Base-by-base conservation (phyloP, 2,888 invertebrate species). In the Desoria tigrina region DNA sequence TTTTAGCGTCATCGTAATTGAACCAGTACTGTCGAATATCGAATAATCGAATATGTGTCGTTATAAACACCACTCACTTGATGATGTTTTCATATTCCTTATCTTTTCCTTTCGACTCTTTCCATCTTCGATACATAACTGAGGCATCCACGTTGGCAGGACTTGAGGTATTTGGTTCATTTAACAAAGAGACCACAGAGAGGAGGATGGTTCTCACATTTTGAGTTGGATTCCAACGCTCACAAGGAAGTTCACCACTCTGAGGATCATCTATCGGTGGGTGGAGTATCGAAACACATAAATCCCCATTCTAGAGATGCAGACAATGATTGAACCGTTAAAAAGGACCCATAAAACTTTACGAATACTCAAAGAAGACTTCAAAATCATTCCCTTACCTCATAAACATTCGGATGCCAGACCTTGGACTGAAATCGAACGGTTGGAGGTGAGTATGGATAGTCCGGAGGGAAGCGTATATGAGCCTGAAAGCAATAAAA, bases 341-440 rank as follows among this genome's bases (percentile, higher is more conserved):
- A 54, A 26, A 11, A 37, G n/a, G 27, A 58, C 24, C 11, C 27
- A 61, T 45, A 45, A n/a, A n/a, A 28, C 7, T 56, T 28, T 56
- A n/a, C 11, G 9, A 39, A 45, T n/a, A 11, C 16, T 49, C 24
- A 42, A 23, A 57, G 28, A n/a, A 27, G n/a, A n/a, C n/a, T n/a
- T n/a, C n/a, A n/a, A n/a, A n/a, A n/a, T n/a, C n/a, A n/a, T n/a
- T n/a, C n/a, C n/a, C 54, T 21, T 84, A 94, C 94, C 89, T 98
- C 98, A 84, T 99, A 99, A 24, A 99, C 98, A 86, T 99, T 99
- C 76, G 99, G 99, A 85, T 99, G 99, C 97, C 98, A 99, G 78
- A 99, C 96, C 88, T 98, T 98, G 76, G 96, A 94, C 81, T 96
- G 86, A 85, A 99, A 99, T 79, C 95, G 88, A 83, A 99, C 92